phyloP scores from a whole-genome alignment of 2,888 invertebrate genomes.

The Frankliniella fusca region DNA sequence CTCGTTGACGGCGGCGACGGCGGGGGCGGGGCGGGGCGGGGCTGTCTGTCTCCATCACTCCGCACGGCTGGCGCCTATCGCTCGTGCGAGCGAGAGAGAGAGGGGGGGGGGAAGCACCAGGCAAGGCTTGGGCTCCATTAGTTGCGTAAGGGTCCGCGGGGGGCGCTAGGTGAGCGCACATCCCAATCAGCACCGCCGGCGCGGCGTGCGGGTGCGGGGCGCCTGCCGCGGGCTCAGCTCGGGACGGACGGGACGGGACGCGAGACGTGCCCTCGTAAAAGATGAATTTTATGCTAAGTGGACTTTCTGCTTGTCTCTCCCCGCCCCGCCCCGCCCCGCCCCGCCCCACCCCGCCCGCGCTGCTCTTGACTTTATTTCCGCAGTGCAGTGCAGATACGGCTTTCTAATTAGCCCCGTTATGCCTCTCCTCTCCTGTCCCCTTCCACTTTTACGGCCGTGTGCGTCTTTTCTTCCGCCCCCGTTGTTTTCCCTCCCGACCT shows the following conservation, averaged over 20 bases:
- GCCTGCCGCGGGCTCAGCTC: not conserved
- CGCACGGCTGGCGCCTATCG: too few species aligned
- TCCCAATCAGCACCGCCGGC: not conserved
- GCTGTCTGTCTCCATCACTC: not conserved
- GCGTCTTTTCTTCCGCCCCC: not conserved
- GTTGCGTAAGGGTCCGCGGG: not conserved
- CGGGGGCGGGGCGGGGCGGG: not conserved
- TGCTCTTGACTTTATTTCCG: constrained; percentile 4
- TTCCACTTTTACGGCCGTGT: not conserved
- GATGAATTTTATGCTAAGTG: constrained; percentile 23
- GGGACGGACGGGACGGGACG: not conserved
- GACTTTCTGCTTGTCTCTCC: not conserved
- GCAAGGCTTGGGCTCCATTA: too few species aligned
- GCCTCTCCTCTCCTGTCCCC: not conserved
- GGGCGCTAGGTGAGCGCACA: not conserved
- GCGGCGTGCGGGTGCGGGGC: not conserved
- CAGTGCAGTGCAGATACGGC: not conserved
- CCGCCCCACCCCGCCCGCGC: too few species aligned
- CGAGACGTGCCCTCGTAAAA: not conserved
- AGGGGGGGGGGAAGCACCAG: too few species aligned
- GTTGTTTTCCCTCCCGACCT: not conserved
- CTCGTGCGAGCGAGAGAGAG: too few species aligned
- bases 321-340: too few species aligned
- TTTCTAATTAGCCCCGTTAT: constrained; percentile 21
- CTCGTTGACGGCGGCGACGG: not conserved